These are phyloP conservation scores for Drosophila sucinea DNA, from an alignment of 1,140 invertebrate species.

Conservation along the genomic window DNA sequence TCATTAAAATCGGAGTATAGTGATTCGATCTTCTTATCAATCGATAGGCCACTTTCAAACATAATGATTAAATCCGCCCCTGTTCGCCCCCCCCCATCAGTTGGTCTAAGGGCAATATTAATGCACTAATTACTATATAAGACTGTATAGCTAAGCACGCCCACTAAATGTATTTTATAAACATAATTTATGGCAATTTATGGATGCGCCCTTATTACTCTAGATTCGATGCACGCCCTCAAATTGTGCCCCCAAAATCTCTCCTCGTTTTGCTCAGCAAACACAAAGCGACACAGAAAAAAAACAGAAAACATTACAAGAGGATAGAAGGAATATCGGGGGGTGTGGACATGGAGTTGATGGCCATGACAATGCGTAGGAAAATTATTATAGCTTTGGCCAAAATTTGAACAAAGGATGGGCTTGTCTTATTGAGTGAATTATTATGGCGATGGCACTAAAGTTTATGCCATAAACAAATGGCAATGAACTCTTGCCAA, in stretches of 20 bases:
- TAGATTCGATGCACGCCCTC: conserved; percentile 8
- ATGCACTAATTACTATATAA: conserved; percentile 59
- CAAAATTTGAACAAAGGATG: conserved; percentile 71
- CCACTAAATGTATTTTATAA: conserved; percentile 64
- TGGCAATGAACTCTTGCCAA: conserved; percentile 51
- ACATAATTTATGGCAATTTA: conserved; percentile 61
- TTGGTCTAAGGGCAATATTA: conserved; percentile 44
- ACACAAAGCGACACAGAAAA: background rate
- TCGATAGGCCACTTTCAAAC: too few relatives aligned
- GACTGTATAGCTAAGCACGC: conserved; percentile 49
- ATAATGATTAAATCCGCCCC: too few relatives aligned
- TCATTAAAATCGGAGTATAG: too few relatives aligned
- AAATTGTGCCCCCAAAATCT: conserved; percentile 1
- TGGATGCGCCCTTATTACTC: conserved; percentile 26
- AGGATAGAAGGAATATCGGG: background rate
- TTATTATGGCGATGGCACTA: conserved; percentile 29
- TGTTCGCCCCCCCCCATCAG: background rate
- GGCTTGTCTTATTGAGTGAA: conserved; percentile 42
- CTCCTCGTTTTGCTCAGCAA: conserved; percentile 20
- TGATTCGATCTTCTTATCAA: too few relatives aligned
- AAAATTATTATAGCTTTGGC: conserved; percentile 66
- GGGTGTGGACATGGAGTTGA: conserved; percentile 3
- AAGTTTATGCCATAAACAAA: conserved; percentile 49
- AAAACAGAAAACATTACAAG: conserved; percentile 35
- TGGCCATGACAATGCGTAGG: conserved; percentile 53